phyloP scores from a whole-genome alignment of 1,140 invertebrate species.

The Stegodyphus mimosarum region DNA sequence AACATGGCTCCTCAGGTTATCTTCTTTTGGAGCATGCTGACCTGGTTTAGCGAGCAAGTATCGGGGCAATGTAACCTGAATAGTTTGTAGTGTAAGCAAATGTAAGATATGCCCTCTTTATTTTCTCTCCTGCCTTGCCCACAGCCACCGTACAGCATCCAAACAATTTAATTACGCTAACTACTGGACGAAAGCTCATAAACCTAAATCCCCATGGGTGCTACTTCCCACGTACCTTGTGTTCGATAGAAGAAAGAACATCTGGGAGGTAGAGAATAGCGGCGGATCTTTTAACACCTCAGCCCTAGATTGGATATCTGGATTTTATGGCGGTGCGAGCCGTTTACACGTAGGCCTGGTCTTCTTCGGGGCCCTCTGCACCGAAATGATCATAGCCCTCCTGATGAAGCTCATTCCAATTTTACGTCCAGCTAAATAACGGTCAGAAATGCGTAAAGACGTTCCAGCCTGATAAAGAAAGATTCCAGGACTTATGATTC shows the following conservation, averaged over 20 bases:
- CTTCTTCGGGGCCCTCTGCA: constrained; percentile 11
- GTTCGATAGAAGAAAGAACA: constrained; percentile 7
- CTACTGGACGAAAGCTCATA: constrained; percentile 36
- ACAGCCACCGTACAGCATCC: background rate
- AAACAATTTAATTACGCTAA: constrained; percentile 52
- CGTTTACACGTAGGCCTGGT: constrained; percentile 15
- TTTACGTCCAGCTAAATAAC: constrained; percentile 46
- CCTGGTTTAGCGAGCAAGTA: too few relatives aligned
- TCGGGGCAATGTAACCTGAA: too few relatives aligned
- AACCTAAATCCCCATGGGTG: constrained; percentile 14
- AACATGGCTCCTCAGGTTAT: too few relatives aligned
- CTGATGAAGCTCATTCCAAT: constrained; percentile 38
- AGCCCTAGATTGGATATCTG: constrained; percentile 41
- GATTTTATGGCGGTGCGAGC: constrained; percentile 22
- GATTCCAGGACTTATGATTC: too few relatives aligned
- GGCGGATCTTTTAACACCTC: constrained; percentile 21
- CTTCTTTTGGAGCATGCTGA: too few relatives aligned
- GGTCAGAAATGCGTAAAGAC: constrained; percentile 4
- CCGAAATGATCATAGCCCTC: constrained; percentile 29
- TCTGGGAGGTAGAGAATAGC: background rate
- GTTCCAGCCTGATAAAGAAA: too few relatives aligned
- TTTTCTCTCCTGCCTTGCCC: background rate
- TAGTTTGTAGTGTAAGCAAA: background rate
- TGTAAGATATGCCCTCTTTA: background rate
- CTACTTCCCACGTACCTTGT: background rate